These are phyloP conservation scores for Aegypius monachus DNA, from an alignment of 2,113 vertebrate species.

Conservation along the genomic window DNA sequence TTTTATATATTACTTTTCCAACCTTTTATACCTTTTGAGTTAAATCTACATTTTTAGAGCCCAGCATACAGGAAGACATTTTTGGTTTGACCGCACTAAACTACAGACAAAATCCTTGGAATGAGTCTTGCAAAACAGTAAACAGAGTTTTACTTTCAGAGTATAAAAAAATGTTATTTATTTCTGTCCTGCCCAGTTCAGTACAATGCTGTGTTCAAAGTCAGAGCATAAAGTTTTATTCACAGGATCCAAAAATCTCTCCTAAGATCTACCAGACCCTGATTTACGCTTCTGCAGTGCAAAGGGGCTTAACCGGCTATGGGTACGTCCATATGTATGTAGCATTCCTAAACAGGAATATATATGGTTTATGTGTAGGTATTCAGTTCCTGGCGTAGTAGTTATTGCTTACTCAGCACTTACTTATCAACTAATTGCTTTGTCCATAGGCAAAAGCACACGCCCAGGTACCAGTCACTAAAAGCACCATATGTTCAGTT, in stretches of 20 bases:
- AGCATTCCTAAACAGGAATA: background rate
- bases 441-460: background rate
- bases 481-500: background rate
- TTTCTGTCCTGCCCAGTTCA: background rate
- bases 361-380: background rate
- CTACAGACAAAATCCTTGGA: background rate
- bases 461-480: background rate
- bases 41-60: background rate
- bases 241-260: background rate
- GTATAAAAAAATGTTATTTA: background rate
- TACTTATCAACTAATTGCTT: background rate
- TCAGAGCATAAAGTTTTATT: background rate
- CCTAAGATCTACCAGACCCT: background rate
- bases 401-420: background rate
- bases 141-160: background rate
- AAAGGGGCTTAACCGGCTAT: background rate
- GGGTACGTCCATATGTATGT: accelerated
- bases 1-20: background rate
- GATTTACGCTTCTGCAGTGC: accelerated
- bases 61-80: background rate
- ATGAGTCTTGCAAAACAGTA: background rate
- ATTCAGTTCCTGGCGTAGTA: background rate
- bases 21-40: background rate
- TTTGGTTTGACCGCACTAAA: accelerated
- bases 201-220: background rate